Percentiles rank a stretch among this genome's conserved stretches.
Evolutionary conservation across 2,113 vertebrate genomes (phyloP).

Genomic region (Spizaetus ornatus): DNA sequence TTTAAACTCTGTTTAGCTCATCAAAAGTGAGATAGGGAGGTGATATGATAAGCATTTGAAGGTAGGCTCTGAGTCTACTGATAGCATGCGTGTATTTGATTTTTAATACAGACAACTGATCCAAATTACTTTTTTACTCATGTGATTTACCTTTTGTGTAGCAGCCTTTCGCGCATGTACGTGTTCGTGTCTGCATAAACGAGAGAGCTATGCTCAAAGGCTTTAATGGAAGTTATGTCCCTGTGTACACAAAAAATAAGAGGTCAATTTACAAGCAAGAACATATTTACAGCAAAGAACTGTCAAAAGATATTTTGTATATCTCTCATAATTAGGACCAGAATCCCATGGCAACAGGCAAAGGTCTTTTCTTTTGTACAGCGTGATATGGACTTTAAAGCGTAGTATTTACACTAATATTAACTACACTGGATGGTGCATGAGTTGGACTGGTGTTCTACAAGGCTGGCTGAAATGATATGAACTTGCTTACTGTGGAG

Average conservation of each 20-base stretch:
- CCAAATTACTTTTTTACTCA: neutral
- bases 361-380: neutral
- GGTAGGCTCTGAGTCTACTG: neutral
- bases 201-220: neutral
- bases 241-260: neutral
- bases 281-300: neutral
- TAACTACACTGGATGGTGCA: neutral
- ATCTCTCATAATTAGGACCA: neutral
- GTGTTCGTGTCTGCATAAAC: neutral
- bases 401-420: neutral
- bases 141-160: neutral
- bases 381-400: neutral
- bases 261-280: neutral
- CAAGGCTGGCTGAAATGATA: neutral
- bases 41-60: neutral
- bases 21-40: neutral
- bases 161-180: rapidly evolving
- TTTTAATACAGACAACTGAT: neutral
- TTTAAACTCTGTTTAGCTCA: neutral
- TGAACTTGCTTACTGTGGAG: neutral
- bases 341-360: neutral
- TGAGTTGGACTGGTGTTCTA: neutral
- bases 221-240: neutral
- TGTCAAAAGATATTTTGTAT: neutral
- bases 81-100: neutral